phyloP scores from a whole-genome alignment of 2,797 vertebrate species.

The Cyclopterus lumpus region DNA sequence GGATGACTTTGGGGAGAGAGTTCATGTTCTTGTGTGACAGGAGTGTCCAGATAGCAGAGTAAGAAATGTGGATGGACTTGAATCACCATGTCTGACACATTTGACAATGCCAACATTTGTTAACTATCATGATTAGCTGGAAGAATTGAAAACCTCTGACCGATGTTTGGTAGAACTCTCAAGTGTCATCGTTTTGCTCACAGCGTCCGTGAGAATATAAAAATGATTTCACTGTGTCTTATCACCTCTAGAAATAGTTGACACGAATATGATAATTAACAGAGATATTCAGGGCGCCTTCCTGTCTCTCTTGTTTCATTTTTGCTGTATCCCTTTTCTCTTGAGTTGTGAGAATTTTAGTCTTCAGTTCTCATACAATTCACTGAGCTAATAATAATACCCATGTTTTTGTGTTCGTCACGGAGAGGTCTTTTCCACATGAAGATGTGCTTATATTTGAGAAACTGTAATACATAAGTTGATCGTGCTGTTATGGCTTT shows the following conservation, averaged over 20 bases:
- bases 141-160: neutral
- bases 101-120: constrained; percentile 22
- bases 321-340: constrained; percentile 18
- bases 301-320: constrained; percentile 31
- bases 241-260: neutral
- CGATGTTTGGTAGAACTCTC: constrained; percentile 12
- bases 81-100: neutral
- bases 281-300: constrained; percentile 24
- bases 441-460: neutral
- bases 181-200: neutral
- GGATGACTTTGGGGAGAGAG: no score
- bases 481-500: neutral
- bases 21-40: constrained; percentile 33
- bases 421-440: neutral
- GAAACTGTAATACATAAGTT: neutral
- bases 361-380: constrained; percentile 4
- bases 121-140: constrained; percentile 1
- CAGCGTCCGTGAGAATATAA: constrained; percentile 18
- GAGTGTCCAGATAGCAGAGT: constrained; percentile 13
- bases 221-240: constrained; percentile 1
- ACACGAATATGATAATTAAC: neutral
- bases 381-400: neutral
- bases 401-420: no score
- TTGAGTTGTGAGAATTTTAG: constrained; percentile 17
- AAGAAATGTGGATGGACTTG: constrained; percentile 1